phyloP scores from a whole-genome alignment of 2,113 vertebrate species.

The Neoarius graeffei region DNA sequence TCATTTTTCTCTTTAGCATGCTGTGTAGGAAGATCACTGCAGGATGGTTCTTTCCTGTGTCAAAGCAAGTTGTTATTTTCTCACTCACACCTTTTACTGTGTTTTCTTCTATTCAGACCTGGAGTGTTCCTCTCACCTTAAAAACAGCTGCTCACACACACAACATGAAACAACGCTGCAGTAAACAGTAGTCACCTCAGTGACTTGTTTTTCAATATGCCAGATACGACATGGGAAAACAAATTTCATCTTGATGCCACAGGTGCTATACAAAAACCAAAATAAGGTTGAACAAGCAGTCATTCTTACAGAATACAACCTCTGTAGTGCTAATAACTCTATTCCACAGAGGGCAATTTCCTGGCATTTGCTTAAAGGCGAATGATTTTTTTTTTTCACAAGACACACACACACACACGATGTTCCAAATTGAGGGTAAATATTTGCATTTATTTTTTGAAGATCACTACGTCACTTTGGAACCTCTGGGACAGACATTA shows the following conservation, averaged over 20 bases:
- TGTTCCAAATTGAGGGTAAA: neutral
- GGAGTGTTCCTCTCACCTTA: slow-evolving; percentile 17
- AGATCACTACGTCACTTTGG: neutral
- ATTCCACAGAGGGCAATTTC: neutral
- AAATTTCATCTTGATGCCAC: neutral
- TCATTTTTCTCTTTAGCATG: neutral
- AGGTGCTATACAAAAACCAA: neutral
- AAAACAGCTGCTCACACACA: neutral
- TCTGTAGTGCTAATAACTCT: neutral
- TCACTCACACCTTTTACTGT: slow-evolving; percentile 20
- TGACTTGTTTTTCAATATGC: slow-evolving; percentile 13
- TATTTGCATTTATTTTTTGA: neutral
- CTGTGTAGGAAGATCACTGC: slow-evolving; percentile 19
- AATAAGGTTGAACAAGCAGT: neutral
- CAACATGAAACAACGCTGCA: slow-evolving; percentile 10
- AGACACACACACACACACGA: neutral
- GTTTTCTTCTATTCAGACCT: slow-evolving; percentile 37
- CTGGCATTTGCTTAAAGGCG: neutral
- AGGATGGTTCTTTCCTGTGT: slow-evolving; percentile 46
- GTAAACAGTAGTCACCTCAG: slow-evolving; percentile 15
- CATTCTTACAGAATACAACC: neutral
- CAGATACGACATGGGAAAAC: neutral
- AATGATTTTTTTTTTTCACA: slow-evolving; percentile 24
- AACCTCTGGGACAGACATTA: neutral
- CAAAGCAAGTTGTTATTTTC: slow-evolving; percentile 35